These are phyloP conservation scores for Mionectes olivaceus DNA, from an alignment of 2,797 vertebrate species.

Conservation along the genomic window DNA sequence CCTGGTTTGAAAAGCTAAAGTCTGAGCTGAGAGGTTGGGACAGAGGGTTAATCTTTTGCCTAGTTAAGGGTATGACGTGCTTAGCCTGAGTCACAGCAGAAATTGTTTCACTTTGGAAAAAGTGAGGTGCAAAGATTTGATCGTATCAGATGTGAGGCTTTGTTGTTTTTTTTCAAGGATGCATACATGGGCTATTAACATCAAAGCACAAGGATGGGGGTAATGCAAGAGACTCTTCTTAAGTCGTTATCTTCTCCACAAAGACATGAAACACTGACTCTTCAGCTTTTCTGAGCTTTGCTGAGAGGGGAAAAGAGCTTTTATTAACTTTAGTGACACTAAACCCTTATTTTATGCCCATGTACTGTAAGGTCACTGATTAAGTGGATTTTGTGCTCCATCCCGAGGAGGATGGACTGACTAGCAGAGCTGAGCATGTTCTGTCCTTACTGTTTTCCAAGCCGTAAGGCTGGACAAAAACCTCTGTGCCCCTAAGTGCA, in stretches of 20 bases:
- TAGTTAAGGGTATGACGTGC: not conserved
- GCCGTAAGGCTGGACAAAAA: not conserved
- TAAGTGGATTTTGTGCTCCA: not conserved
- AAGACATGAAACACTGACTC: slow-evolving; percentile 12
- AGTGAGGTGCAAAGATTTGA: not conserved
- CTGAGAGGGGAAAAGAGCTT: not conserved
- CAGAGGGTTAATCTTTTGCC: not conserved
- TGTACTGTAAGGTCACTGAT: not conserved
- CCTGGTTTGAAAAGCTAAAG: not conserved
- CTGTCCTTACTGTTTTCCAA: not conserved
- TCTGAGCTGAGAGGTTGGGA: not conserved
- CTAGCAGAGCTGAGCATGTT: not conserved
- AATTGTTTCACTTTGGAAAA: slow-evolving; percentile 23
- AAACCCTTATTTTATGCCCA: not conserved
- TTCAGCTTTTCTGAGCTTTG: slow-evolving; percentile 17
- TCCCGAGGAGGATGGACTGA: not conserved
- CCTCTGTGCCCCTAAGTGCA: not conserved
- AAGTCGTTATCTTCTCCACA: not conserved
- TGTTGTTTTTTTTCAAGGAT: not conserved
- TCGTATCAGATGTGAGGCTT: not conserved
- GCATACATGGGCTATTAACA: slow-evolving; percentile 3
- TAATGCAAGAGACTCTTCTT: not conserved
- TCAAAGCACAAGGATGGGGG: not conserved
- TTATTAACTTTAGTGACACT: not conserved
- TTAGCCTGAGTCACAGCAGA: slow-evolving; percentile 17